Evolutionary conservation across 1,140 invertebrate species (phyloP), one percentile per base, ranked within the genome.

Genomic region (Hyphantria cunea): DNA sequence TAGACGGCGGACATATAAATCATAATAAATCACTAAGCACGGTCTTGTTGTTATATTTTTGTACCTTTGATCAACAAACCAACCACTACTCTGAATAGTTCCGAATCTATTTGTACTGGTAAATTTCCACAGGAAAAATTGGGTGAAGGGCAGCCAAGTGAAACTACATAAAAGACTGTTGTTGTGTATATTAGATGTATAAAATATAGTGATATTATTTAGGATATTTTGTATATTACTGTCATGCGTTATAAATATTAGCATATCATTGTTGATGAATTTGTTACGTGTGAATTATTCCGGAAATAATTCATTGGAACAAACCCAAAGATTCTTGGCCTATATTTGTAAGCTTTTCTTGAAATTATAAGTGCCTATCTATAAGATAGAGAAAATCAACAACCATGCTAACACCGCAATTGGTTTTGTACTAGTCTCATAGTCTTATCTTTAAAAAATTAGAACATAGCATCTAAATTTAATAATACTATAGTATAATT

Each of bases 341-440:
- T 59, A 68, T 49, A 41, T 63, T 64, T 64, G 65, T 55, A 68
- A 55, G 47, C 37, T 59, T 62, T 66, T 11, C 59, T 64, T 69
- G 53, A 60, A 68, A 64, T 37, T 59, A 72, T 51, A 58, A 69
- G 58, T 58, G 55, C 69, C 76, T 84, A 87, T 84, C 84, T 85
- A 86, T 84, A 86, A 86, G 82, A 88, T 86, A 85, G 78, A 84
- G 75, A 68, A 72, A 64, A 48, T 64, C 59, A 49, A 78, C 74
- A 83, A 79, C 68, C 72, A 86, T 88, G 84, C 86, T 86, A 87
- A 89, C 86, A 86, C 82, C 82, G 85, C 82, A 82, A 82, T 61
- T 68, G 42, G 62, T 80, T 86, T 84, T 87, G 85, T 86, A 88
- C 87, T 86, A 73, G 64, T 60, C 79, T 71, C 68, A 72, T 82